Evolutionary conservation across 2,888 invertebrate species (phyloP).

Genomic region (Hetaerina titia): DNA sequence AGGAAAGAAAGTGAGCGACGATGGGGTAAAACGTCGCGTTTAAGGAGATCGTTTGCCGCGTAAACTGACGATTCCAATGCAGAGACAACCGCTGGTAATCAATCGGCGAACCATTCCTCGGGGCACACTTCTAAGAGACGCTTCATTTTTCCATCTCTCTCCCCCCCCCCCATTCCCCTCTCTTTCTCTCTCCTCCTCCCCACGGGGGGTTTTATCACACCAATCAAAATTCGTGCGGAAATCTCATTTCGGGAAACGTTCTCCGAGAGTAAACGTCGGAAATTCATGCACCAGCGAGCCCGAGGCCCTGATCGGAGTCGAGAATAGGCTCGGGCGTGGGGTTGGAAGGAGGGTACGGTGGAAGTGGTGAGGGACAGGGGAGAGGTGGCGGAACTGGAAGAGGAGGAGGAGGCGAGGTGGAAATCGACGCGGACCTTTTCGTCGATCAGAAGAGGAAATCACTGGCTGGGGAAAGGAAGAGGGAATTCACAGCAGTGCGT

Average conservation of each 20-base stretch:
- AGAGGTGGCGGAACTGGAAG: neutral
- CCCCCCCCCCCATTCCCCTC: neutral
- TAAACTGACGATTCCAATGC: neutral
- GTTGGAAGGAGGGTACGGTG: neutral
- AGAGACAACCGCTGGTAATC: neutral
- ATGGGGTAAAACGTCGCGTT: neutral
- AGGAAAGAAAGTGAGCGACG: no score
- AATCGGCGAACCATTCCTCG: neutral
- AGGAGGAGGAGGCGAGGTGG: neutral
- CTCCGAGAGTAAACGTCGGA: neutral
- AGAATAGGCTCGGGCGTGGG: neutral
- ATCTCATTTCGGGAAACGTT: constrained; percentile 22
- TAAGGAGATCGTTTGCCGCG: neutral
- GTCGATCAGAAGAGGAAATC: neutral
- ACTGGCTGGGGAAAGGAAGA: neutral
- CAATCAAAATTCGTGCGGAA: neutral
- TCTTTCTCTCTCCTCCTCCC: neutral
- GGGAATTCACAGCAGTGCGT: neutral
- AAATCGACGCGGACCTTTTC: neutral
- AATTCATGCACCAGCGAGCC: constrained; percentile 12
- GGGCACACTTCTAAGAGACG: neutral
- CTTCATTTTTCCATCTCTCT: neutral
- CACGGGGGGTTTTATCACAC: neutral
- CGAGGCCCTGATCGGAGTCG: neutral
- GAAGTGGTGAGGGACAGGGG: neutral